Percentiles rank a stretch among this genome's conserved stretches.
Evolutionary conservation across 2,888 invertebrate genomes (phyloP).

Genomic region (Andricus quercusramuli): DNA sequence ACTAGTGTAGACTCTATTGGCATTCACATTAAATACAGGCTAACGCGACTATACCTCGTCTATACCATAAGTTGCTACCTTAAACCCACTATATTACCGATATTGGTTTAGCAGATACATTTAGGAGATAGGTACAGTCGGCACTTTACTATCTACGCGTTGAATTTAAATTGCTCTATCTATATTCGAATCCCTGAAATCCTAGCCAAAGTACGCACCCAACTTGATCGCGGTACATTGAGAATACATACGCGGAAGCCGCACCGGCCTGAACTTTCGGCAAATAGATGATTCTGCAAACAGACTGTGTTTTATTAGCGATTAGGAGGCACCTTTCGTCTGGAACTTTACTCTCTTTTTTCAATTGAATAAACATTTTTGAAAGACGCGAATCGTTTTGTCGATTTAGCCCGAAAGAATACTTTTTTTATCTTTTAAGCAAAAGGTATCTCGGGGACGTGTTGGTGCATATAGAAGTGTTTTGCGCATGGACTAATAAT

Average conservation of each 20-base stretch:
- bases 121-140: background rate
- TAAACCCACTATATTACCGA: conserved; percentile 26
- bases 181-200: background rate
- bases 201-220: conserved; percentile 12
- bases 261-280: background rate
- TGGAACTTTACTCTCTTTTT: background rate
- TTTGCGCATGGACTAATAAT: too few species aligned
- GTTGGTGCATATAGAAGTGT: too few species aligned
- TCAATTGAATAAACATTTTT: background rate
- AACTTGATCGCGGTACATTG: background rate
- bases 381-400: conserved; percentile 13
- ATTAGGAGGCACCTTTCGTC: conserved; percentile 5
- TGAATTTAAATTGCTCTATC: conserved; percentile 6
- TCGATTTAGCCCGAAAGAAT: background rate
- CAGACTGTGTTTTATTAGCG: conserved; percentile 19
- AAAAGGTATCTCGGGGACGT: too few species aligned
- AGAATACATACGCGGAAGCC: background rate
- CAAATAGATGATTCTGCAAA: conserved; percentile 17
- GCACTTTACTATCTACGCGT: background rate
- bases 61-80: conserved; percentile 27
- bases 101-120: conserved; percentile 24
- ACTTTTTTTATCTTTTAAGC: too few species aligned
- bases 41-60: background rate
- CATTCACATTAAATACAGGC: conserved; percentile 6
- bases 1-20: too few species aligned